Evolutionary conservation across 2,797 vertebrate genomes (phyloP).

Genomic region (Nasua narica): DNA sequence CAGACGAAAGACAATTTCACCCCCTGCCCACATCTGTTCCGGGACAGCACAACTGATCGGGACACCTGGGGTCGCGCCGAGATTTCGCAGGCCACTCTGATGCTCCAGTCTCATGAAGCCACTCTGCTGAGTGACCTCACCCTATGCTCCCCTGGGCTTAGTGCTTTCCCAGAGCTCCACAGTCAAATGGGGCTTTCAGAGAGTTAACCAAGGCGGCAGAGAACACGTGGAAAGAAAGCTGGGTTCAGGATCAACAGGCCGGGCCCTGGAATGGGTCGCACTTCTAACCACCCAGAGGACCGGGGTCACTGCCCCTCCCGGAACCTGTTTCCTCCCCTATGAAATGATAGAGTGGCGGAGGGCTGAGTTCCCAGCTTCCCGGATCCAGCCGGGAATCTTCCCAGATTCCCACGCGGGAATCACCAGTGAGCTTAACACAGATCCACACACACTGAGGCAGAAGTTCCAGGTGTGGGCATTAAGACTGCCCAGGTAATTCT

Average conservation of each 20-base stretch:
- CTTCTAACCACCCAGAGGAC: neutral
- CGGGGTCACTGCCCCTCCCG: neutral
- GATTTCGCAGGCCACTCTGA: neutral
- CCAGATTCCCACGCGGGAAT: neutral
- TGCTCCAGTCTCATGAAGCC: neutral
- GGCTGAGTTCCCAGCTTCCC: neutral
- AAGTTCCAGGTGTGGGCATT: neutral
- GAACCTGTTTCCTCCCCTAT: neutral
- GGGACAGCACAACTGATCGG: neutral
- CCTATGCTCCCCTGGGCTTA: neutral
- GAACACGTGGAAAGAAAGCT: neutral
- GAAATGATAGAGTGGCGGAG: neutral
- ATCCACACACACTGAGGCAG: neutral
- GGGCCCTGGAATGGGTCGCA: neutral
- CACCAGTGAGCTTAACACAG: neutral
- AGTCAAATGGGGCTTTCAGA: neutral
- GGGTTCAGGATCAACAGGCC: neutral
- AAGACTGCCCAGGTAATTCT: neutral
- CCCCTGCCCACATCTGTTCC: neutral
- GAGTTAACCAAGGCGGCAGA: neutral
- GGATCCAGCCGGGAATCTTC: neutral
- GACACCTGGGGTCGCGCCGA: fast-evolving
- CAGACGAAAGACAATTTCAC: constrained; percentile 51
- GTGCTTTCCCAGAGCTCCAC: neutral
- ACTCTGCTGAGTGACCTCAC: neutral